Base-by-base conservation (phyloP, 2,113 vertebrate species). In the Protobothrops flavoviridis region DNA sequence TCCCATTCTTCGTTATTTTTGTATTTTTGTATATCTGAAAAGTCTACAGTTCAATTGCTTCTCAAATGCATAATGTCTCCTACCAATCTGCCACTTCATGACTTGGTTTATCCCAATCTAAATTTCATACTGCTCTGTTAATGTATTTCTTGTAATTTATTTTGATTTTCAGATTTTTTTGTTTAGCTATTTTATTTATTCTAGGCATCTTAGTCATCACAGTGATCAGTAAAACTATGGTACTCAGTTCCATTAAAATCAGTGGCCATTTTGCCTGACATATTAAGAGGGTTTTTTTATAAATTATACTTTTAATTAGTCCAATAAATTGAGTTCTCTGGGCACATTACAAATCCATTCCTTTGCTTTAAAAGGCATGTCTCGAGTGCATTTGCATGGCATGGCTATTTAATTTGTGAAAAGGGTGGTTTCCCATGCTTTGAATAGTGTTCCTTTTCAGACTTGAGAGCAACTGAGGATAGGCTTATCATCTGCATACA, bases 401-500 rank as follows among this genome's bases (percentile, higher is more conserved):
- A 0, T 5, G 86, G 88, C 91, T 33, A 86, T 91, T 85, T 91
- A 94, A 85, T 74, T 55, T 91, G 61, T 81, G 74, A 43, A 81
- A 81, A 64, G 69, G 26, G 50, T 20, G 56, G 1, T 15, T 91
- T 91, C 29, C 50, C 1, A 12, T 88, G 12, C 26, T 88, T 88
- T 53, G 50, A 88, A n/a, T 33, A n/a, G 29, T 81, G 90, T 61
- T 33, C 55, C 0, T 33, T 94, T 90, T 91, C 88, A 93, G 93
- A 0, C 64, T 23, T 0, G 0, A 93, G 91, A 87, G 85, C 94
- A 93, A 56, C 94, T 94, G 91, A 90, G 93, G 94, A 94, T 94
- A 94, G 92, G 93, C 53, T 55, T 0, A 0, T 0, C 89, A 43
- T 93, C 90, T 26, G 93, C 90, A 87, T 61, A 43, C 91, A 20